phyloP scores from a whole-genome alignment of 64 coral and sea anemone species.

The Trachythela sp. region DNA sequence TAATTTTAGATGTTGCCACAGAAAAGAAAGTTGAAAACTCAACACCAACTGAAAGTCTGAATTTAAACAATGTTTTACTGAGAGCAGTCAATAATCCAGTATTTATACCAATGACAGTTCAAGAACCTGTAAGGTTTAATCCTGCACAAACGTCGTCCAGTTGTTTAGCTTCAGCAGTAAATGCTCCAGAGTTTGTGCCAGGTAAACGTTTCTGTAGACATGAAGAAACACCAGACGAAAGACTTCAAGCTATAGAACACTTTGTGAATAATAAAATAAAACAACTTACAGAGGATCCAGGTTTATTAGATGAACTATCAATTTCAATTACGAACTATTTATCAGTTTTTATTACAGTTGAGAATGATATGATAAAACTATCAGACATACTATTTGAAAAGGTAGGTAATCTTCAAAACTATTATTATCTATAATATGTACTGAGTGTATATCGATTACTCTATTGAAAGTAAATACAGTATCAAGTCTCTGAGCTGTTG shows the following conservation, averaged over 20 bases:
- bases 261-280: slow-evolving; percentile 5
- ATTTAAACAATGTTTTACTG: background rate
- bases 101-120: background rate
- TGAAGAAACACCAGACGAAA: background rate
- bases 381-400: slow-evolving; percentile 13
- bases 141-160: background rate
- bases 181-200: background rate
- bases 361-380: background rate
- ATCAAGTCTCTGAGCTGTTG: no score
- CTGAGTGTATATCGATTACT: no score
- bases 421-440: background rate
- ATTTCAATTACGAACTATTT: background rate
- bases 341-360: background rate
- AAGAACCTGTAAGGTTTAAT: background rate
- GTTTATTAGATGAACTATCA: background rate
- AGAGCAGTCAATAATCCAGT: background rate
- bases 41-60: background rate
- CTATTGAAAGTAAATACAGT: background rate
- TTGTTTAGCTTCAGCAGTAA: background rate
- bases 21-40: background rate
- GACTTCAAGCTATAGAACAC: background rate
- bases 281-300: background rate
- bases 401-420: background rate
- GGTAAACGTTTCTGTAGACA: background rate
- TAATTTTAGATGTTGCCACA: background rate